A percentile compares a stretch with the other conserved stretches of the same genome.
These are phyloP conservation scores for Gerris buenoi DNA, from an alignment of 1,140 invertebrate species.

Conservation along the genomic window DNA sequence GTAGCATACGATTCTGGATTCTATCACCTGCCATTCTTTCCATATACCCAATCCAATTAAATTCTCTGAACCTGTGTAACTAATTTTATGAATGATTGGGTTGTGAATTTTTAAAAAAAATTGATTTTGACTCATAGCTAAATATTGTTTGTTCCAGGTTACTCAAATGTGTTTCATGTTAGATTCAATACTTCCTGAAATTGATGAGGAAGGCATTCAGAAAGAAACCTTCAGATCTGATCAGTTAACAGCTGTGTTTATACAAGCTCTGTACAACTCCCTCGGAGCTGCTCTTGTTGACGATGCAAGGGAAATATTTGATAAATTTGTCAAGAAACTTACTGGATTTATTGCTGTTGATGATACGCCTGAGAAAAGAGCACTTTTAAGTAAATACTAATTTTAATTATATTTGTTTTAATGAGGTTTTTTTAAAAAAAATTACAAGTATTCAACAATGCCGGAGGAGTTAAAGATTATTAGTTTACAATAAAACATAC, in stretches of 20 bases:
- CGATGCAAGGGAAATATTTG: constrained; percentile 52
- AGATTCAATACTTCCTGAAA: constrained; percentile 26
- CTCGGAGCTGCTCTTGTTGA: constrained; percentile 59
- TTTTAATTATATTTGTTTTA: too few relatives aligned
- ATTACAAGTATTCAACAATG: too few relatives aligned
- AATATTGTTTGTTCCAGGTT: constrained; percentile 35
- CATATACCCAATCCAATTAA: too few relatives aligned
- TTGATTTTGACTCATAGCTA: too few relatives aligned
- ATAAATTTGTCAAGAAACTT: constrained; percentile 38
- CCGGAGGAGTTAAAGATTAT: too few relatives aligned
- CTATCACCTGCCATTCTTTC: too few relatives aligned
- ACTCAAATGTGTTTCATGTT: constrained; percentile 68
- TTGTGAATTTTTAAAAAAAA: too few relatives aligned
- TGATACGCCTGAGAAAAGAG: constrained; percentile 44
- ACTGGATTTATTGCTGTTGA: constrained; percentile 48
- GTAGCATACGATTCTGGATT: too few relatives aligned
- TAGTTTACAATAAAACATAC: too few relatives aligned
- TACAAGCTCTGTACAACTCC: constrained; percentile 66
- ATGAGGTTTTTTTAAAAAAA: too few relatives aligned
- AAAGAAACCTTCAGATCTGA: constrained; percentile 9
- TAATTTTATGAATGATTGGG: too few relatives aligned
- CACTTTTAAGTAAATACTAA: constrained; percentile 25
- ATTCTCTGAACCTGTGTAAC: too few relatives aligned
- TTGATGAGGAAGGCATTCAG: neutral
- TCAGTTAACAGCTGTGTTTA: constrained; percentile 50